Conservation (phyloP, 2,888 invertebrate species). For the Rambutsinella grinnellia region DNA sequence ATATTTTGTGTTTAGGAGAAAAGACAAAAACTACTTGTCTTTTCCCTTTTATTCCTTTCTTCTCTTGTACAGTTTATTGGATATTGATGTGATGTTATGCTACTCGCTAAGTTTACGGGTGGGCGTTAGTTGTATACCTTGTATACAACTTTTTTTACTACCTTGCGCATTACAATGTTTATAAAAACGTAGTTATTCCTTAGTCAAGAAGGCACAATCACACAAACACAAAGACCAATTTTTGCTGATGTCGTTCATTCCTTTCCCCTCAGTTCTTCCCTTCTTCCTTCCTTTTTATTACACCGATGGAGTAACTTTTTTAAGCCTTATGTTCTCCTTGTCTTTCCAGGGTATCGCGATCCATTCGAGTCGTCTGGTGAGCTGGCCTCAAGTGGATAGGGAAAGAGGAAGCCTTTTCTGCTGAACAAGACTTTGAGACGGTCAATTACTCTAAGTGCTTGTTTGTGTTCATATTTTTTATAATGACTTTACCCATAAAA, state of each 20-base stretch:
- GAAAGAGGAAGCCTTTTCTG: conserved; percentile 48
- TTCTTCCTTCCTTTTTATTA: conserved; percentile 4
- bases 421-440: conserved; percentile 57
- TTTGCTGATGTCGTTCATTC: conserved; percentile 43
- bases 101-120: conserved; percentile 2
- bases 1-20: not conserved
- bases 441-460: conserved; percentile 65
- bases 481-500: conserved; percentile 60
- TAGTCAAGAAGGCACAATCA: conserved; percentile 24
- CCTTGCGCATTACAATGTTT: conserved; percentile 9
- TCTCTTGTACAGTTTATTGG: conserved; percentile 32
- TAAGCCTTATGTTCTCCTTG: not conserved
- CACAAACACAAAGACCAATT: conserved; percentile 22
- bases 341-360: not conserved
- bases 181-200: conserved; percentile 28
- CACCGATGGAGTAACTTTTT: not conserved
- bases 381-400: conserved; percentile 44
- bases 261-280: not conserved
- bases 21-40: not conserved
- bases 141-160: conserved; percentile 9
- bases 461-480: conserved; percentile 64
- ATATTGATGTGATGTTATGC: conserved; percentile 29
- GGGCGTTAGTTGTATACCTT: conserved; percentile 23
- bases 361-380: not conserved
- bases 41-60: conserved; percentile 16